A percentile compares a stretch with the other conserved stretches of the same genome.
Conservation (phyloP, 2,888 invertebrate species). For the Eulithis prunata region DNA sequence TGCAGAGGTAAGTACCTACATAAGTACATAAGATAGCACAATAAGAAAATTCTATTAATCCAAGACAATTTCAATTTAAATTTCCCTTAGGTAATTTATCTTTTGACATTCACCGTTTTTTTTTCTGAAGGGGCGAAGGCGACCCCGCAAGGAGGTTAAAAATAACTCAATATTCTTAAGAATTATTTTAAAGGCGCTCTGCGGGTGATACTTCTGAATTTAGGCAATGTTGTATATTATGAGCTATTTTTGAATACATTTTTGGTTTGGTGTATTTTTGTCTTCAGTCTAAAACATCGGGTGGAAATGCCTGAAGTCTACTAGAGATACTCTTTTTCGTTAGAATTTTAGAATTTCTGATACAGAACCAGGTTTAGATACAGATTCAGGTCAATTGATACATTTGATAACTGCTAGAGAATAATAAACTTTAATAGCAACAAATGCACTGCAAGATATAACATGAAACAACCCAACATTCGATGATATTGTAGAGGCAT, state of each 20-base stretch:
- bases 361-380: too few species aligned
- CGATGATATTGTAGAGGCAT: too few species aligned
- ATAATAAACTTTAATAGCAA: too few species aligned
- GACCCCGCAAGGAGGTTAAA: slow-evolving; percentile 77
- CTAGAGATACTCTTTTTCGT: too few species aligned
- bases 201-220: slow-evolving; percentile 69
- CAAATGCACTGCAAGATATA: too few species aligned
- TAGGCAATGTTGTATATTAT: slow-evolving; percentile 5
- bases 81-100: slow-evolving; percentile 85
- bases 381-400: too few species aligned
- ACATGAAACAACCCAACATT: too few species aligned
- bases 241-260: slow-evolving; percentile 1
- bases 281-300: too few species aligned
- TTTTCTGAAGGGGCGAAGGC: slow-evolving; percentile 62
- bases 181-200: slow-evolving; percentile 68
- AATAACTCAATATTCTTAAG: slow-evolving; percentile 71
- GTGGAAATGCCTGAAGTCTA: too few species aligned
- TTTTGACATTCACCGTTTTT: slow-evolving; percentile 62
- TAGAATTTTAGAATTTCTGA: too few species aligned
- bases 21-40: slow-evolving; percentile 38
- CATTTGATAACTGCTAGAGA: too few species aligned
- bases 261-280: neutral
- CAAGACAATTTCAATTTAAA: slow-evolving; percentile 84
- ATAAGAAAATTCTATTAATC: slow-evolving; percentile 79
- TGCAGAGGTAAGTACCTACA: too few species aligned